Evolutionary conservation across 2,888 invertebrate species (phyloP).

Genomic region (Cerceris ruficornis): DNA sequence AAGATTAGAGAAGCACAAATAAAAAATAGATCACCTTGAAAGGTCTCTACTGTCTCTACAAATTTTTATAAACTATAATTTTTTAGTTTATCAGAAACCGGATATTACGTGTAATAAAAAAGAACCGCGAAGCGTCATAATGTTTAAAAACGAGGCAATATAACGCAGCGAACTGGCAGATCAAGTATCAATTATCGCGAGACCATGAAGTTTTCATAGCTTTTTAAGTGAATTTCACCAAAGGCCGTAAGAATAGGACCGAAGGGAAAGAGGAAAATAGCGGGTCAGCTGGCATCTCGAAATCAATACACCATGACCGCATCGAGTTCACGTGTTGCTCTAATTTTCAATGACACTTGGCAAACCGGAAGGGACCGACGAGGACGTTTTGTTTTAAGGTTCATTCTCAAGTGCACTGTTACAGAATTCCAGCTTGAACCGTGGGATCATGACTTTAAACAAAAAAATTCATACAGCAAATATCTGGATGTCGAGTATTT

Average conservation of each 20-base stretch:
- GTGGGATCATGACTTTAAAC: background rate
- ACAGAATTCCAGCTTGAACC: too few species aligned
- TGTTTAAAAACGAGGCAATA: background rate
- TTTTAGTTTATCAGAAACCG: too few species aligned
- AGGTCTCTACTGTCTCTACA: too few species aligned
- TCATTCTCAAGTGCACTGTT: background rate
- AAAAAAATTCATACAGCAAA: background rate
- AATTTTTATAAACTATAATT: too few species aligned
- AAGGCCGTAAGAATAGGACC: background rate
- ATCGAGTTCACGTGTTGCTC: slow-evolving; percentile 68
- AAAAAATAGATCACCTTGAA: too few species aligned
- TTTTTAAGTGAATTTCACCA: slow-evolving; percentile 15
- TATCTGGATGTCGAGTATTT: background rate
- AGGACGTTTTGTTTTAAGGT: slow-evolving; percentile 5
- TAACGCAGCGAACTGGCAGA: background rate
- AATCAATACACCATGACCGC: slow-evolving; percentile 69
- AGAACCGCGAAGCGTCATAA: background rate
- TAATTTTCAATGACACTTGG: slow-evolving; percentile 61
- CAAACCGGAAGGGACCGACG: slow-evolving; percentile 26
- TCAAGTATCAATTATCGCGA: too few species aligned
- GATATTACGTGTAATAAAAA: too few species aligned
- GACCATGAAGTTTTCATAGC: background rate
- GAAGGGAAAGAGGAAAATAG: slow-evolving; percentile 54
- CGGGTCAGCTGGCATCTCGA: slow-evolving; percentile 64
- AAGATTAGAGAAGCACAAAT: too few species aligned